Evolutionary conservation across 2,888 invertebrate genomes (phyloP), one percentile per base, ranked within the genome.

Genomic region (Tiliacea citrago): DNA sequence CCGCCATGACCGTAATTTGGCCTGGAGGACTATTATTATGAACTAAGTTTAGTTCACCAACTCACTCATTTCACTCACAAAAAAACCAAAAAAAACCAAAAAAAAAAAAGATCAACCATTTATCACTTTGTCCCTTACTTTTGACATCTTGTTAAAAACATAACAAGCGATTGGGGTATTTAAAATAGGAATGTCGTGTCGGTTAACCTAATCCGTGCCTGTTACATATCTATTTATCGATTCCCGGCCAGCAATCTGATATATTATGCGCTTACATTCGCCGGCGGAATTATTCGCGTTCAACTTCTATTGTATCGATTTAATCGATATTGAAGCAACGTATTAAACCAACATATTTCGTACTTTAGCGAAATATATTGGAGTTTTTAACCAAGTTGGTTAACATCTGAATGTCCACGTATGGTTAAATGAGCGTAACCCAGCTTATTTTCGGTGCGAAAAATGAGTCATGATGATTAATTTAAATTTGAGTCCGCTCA

Each of bases 221-320:
- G 83, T 45, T 8, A 39, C 63, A 68, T 77, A 84, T 68, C 81
- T 81, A 80, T 73, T 79, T 76, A 83, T 83, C 75, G 83, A 84
- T 80, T 77, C 77, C 68, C 66, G 69, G 58, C 70, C 42, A 68
- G 68, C 77, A 77, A 84, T 81, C 72, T 73, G 72, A 84, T 81
- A 83, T 83, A 81, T 83, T 82, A 82, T 76, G 61, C 68, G 61
- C 60, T 76, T 73, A 72, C 67, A 68, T 73, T 68, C 53, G 2
- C 65, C 21, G 35, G 24, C 8, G 21, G 68, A 74, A 82, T 76
- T 72, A 79, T 69, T 55, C 6, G 9, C 65, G 58, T 65, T 71
- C 75, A 68, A 29, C 47, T 35, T 29, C 60, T 58, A 63, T 66
- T 81, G 57, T 79, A 66, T 69, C 66, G 58, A 35, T 70, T 61